These are phyloP conservation scores for Pristionchus fissidentatus DNA, from an alignment of 2,888 invertebrate species.

Conservation along the genomic window DNA sequence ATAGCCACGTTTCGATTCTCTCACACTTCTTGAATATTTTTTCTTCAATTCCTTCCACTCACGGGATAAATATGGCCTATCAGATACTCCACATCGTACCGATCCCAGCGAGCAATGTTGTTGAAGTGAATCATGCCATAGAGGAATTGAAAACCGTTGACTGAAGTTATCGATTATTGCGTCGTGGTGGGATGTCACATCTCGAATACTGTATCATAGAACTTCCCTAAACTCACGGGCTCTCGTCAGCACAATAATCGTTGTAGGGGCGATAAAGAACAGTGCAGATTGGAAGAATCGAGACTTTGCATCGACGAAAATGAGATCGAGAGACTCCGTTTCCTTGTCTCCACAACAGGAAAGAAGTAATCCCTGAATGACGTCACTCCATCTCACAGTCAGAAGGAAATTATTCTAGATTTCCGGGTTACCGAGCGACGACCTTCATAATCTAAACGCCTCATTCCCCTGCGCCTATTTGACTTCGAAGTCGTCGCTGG, in stretches of 20 bases:
- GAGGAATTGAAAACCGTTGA: neutral
- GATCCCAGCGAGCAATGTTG: neutral
- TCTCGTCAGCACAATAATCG: neutral
- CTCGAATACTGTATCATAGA: neutral
- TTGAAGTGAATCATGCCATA: neutral
- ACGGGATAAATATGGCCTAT: neutral
- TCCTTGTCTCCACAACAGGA: neutral
- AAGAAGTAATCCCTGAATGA: slow-evolving; percentile 24
- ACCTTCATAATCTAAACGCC: too few relatives aligned
- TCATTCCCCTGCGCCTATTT: too few relatives aligned
- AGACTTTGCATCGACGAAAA: neutral
- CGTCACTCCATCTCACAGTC: neutral
- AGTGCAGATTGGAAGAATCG: slow-evolving; percentile 4
- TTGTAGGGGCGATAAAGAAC: neutral
- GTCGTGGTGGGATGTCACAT: too few relatives aligned
- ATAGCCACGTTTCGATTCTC: neutral
- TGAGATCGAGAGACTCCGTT: neutral
- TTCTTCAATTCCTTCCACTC: slow-evolving; percentile 25
- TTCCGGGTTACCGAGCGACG: too few relatives aligned
- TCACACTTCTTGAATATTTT: neutral
- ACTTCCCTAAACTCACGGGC: neutral
- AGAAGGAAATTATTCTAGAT: neutral
- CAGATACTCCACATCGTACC: neutral
- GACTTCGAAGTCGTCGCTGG: too few relatives aligned
- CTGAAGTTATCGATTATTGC: neutral